Evolutionary conservation across 2,888 invertebrate species (phyloP).

Genomic region (Anoplius nigerrimus): DNA sequence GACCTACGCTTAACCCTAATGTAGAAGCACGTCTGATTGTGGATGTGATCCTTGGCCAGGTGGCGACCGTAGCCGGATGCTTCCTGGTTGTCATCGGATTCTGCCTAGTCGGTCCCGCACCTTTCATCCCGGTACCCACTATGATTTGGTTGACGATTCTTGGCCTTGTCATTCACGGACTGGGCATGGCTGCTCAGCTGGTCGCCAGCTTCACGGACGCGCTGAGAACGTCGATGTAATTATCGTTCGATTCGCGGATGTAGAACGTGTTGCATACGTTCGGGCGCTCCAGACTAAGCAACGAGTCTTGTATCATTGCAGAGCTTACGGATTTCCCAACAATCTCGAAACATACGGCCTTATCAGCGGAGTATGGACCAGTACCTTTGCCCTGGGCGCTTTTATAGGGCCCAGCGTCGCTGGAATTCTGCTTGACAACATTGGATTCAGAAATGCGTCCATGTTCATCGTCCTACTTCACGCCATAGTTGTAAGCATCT

Average conservation of each 20-base stretch:
- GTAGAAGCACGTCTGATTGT: not conserved
- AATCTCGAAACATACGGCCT: conserved; percentile 92
- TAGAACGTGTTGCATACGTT: not conserved
- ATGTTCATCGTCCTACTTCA: conserved; percentile 83
- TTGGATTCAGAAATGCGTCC: conserved; percentile 84
- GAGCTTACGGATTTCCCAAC: conserved; percentile 86
- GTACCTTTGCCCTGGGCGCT: conserved; percentile 91
- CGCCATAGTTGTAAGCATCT: conserved; percentile 79
- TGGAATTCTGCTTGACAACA: conserved; percentile 84
- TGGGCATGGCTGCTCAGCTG: conserved; percentile 89
- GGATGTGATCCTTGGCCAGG: conserved; percentile 54
- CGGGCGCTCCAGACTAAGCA: not conserved
- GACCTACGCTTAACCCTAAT: not conserved
- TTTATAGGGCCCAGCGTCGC: conserved; percentile 88
- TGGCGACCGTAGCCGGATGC: conserved; percentile 82
- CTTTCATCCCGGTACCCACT: conserved; percentile 82
- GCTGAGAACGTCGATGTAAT: conserved; percentile 87
- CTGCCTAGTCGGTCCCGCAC: conserved; percentile 87
- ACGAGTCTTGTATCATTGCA: conserved; percentile 65
- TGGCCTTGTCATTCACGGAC: conserved; percentile 86
- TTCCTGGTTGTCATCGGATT: conserved; percentile 82
- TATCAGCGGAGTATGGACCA: conserved; percentile 93
- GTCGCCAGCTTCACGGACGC: conserved; percentile 92
- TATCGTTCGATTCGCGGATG: conserved; percentile 45
- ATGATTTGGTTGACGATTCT: conserved; percentile 81